Base-by-base conservation (phyloP, 2,113 vertebrate genomes). In the Eleginops maclovinus region DNA sequence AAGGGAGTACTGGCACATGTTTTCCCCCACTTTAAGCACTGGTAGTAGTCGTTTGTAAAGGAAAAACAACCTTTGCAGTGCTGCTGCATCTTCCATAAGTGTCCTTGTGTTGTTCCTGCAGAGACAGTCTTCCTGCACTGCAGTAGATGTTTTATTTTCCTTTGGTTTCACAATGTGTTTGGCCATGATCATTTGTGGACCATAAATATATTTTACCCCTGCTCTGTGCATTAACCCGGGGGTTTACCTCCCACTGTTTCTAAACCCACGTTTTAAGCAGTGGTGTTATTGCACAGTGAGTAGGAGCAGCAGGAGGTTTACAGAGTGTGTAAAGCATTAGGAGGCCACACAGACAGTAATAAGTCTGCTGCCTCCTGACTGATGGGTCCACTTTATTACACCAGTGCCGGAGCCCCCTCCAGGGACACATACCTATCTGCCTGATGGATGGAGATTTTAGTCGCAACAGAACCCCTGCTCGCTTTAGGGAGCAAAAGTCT, bases 311-410 rank as follows among this genome's bases (percentile, higher is more conserved):
- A 19, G 82, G 74, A 75, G 87, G 65, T 89, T 88, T 91, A 81
- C 78, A 72, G 74, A 70, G 79, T 24, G 82, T 72, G 72, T 82
- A 62, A 88, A 85, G 79, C 77, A 47, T 75, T 73, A 61, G 76
- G 72, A 81, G 92, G 89, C 93, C 93, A 93, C 93, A 93, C 89
- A 90, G 77, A 81, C 92, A 70, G 77, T 84, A 81, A 88, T 88
- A 86, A 77, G 85, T 88, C 87, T 61, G 71, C 77, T 76, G 72
- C 19, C 16, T 61, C 85, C 81, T 94, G 91, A 94, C 75, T 90
- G 93, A 94, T 92, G 41, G 88, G 63, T 87, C 83, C 81, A 73
- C 83, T 93, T 94, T 93, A 94, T 93, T 93, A 84, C 79, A 80
- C 36, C 72, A 85, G 90, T 79, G 76, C 85, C 65, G 55, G 64